These are phyloP conservation scores for Varanus komodoensis DNA, from an alignment of 2,113 vertebrate genomes.

Conservation along the genomic window DNA sequence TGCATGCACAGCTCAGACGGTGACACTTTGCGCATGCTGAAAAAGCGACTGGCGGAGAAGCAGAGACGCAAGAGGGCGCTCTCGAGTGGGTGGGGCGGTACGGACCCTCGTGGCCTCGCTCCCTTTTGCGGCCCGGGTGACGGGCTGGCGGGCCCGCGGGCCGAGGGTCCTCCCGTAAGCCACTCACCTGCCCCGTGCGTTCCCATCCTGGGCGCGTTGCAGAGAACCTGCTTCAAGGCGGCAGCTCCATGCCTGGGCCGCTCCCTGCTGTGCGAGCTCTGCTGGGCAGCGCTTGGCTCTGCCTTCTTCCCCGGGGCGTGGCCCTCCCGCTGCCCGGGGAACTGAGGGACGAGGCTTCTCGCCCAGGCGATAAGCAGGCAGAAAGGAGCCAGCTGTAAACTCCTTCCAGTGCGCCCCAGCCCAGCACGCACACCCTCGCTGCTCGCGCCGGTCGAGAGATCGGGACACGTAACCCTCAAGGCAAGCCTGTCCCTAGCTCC, in stretches of 20 bases:
- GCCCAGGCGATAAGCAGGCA: background rate
- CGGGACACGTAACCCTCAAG: background rate
- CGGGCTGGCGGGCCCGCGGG: too few species aligned
- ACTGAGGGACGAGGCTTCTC: background rate
- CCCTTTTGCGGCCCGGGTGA: background rate
- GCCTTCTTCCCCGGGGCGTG: constrained; percentile 26
- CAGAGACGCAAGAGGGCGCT: background rate
- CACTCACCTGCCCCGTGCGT: constrained; percentile 52
- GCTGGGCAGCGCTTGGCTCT: background rate
- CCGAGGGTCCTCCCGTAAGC: too few species aligned
- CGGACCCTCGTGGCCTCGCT: too few species aligned
- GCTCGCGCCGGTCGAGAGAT: too few species aligned
- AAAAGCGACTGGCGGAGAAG: background rate
- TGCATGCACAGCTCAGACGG: too few species aligned
- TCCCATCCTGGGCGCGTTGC: constrained; percentile 45
- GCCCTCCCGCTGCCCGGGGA: constrained; percentile 3
- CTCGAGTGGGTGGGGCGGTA: background rate
- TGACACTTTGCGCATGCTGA: background rate
- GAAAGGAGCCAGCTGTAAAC: background rate
- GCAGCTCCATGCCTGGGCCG: background rate
- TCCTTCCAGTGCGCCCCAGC: background rate
- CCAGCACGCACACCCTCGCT: too few species aligned
- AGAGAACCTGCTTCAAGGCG: background rate
- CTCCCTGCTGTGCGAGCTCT: background rate
- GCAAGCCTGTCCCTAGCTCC: background rate